Percentiles rank a stretch among this genome's conserved stretches.
Evolutionary conservation across 2,113 vertebrate species (phyloP).

Genomic region (Ochotona curzoniae): DNA sequence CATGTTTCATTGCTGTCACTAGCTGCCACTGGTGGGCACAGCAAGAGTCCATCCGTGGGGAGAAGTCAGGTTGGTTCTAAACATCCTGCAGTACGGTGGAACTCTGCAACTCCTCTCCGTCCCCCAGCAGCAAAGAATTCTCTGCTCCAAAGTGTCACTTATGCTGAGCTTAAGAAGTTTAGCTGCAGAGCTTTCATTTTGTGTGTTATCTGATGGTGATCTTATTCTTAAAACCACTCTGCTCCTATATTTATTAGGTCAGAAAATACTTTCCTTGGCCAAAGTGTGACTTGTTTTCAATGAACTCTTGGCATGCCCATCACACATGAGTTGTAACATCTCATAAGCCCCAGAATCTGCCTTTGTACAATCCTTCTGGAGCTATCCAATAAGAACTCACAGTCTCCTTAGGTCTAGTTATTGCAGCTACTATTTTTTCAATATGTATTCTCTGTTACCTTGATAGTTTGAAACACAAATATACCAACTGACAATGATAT

Average conservation of each 20-base stretch:
- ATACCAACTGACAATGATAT: not conserved
- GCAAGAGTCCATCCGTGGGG: not conserved
- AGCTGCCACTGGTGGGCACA: not conserved
- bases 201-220: not conserved
- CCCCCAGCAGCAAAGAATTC: not conserved
- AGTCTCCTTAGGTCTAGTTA: not conserved
- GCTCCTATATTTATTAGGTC: not conserved
- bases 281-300: not conserved
- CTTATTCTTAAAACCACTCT: conserved; percentile 28
- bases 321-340: not conserved
- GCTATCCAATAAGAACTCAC: not conserved
- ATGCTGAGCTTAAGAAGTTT: not conserved
- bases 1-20: not conserved
- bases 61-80: not conserved
- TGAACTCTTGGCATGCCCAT: not conserved
- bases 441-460: not conserved
- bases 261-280: not conserved
- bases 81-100: too few species aligned
- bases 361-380: not conserved
- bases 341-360: not conserved
- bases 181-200: not conserved
- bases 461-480: conserved; percentile 13
- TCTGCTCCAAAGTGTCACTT: not conserved
- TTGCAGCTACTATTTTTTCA: not conserved
- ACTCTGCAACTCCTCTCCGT: rapidly evolving